Evolutionary conservation across 2,888 invertebrate species (phyloP), one percentile per base, ranked within the genome.

Genomic region (Lasiommata megera): DNA sequence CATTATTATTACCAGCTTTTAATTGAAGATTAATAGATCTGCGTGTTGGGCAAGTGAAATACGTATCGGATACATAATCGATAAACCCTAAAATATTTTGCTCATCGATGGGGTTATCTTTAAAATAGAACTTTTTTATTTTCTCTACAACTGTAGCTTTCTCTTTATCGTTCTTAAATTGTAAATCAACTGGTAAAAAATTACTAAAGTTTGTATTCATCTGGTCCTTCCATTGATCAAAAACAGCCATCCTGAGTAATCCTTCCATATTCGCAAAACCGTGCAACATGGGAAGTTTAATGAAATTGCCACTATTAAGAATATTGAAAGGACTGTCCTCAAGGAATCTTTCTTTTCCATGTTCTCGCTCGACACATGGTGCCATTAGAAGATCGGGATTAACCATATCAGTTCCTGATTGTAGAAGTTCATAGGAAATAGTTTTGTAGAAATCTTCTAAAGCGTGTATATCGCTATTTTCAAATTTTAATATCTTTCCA

Each of bases 161-260:
- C 60, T 79, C 68, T 1, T 65, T 58, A 0, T 74, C 61, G 43
- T 56, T 68, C 11, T 71, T 54, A 64, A 84, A 82, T 9, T 70
- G 56, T 3, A 84, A 64, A 44, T 82, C 76, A 23, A 59, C 60
- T 1, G 83, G 82, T 9, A 84, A 37, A 56, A 79, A 84, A 11
- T 82, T 74, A 0, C 78, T 71, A 69, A 84, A 85, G 0, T 75
- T 77, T 12, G 69, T 58, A 66, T 80, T 79, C 81, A 86, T 83
- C 53, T 37, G 40, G 17, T 62, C 57, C 40, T 66, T 74, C 76
- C 76, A 77, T 0, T 29, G 0, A 1, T 76, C 69, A 53, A 79
- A 81, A 0, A 64, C 18, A 0, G 40, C 28, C 0, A 76, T 34
- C 12, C 76, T 66, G 0, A 77, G 2, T 3, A 67, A 56, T 3